Conservation (phyloP, 2,888 invertebrate genomes). For the Hofmannophila pseudospretella region DNA sequence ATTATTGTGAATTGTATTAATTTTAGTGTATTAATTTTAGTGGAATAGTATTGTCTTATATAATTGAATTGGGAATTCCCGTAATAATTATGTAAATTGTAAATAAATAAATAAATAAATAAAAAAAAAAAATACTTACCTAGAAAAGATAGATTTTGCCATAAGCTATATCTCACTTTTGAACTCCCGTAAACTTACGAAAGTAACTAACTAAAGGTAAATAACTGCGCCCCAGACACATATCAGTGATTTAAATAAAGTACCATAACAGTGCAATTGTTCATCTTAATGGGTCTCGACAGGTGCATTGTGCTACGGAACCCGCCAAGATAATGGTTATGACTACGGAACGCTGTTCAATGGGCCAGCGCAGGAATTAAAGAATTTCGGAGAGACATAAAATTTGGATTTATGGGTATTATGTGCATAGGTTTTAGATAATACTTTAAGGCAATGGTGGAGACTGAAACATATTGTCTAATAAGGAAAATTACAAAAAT, state of each 20-base stretch:
- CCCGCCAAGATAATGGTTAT: constrained; percentile 36
- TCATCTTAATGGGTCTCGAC: constrained; percentile 42
- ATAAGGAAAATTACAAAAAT: too few species aligned
- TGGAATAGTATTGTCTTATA: too few species aligned
- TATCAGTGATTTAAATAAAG: constrained; percentile 32
- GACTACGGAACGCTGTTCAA: constrained; percentile 25
- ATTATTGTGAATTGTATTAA: too few species aligned
- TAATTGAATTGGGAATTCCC: too few species aligned
- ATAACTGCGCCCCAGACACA: constrained; percentile 5
- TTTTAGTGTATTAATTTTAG: too few species aligned
- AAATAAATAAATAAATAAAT: too few species aligned
- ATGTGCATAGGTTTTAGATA: not conserved
- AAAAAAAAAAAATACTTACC: too few species aligned
- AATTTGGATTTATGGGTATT: not conserved
- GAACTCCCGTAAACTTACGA: constrained; percentile 10
- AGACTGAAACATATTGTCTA: too few species aligned
- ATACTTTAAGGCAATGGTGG: too few species aligned
- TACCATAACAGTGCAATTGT: constrained; percentile 36
- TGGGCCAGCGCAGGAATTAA: constrained; percentile 9
- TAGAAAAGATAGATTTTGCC: too few species aligned
- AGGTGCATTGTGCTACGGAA: constrained; percentile 42
- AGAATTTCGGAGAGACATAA: constrained; percentile 2
- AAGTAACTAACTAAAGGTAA: too few species aligned
- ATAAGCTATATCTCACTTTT: constrained; percentile 22
- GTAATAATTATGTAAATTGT: too few species aligned